These are phyloP conservation scores for Diplodus sargus DNA, from an alignment of 2,797 vertebrate genomes.

Conservation along the genomic window DNA sequence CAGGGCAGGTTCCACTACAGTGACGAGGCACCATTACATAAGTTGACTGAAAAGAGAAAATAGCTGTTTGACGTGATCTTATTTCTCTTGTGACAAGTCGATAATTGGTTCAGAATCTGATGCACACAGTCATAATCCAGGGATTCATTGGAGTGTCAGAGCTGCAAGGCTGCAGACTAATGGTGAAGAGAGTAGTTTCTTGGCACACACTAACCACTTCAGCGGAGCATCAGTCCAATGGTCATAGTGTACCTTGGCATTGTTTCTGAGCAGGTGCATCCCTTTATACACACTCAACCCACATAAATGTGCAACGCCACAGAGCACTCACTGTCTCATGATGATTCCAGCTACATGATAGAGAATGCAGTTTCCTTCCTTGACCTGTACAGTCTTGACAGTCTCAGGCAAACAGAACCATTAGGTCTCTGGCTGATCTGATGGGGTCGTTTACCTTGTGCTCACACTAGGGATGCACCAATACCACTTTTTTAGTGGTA, in stretches of 20 bases:
- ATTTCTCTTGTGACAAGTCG: not conserved
- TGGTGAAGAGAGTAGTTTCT: conserved; percentile 23
- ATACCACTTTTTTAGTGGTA: no score
- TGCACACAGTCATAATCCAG: not conserved
- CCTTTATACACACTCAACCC: not conserved
- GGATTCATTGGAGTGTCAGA: not conserved
- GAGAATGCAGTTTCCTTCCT: not conserved
- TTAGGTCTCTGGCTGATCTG: not conserved
- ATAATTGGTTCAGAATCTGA: conserved; percentile 3
- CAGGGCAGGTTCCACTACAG: not conserved
- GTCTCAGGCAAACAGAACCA: not conserved
- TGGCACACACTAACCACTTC: conserved; percentile 26
- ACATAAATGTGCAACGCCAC: not conserved
- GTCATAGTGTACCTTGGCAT: conserved; percentile 22
- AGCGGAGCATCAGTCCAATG: conserved; percentile 8
- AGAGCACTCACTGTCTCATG: conserved; percentile 17
- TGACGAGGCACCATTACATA: not conserved
- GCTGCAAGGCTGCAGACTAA: not conserved
- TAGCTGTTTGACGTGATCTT: not conserved
- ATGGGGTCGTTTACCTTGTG: not conserved
- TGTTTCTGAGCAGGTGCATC: conserved; percentile 42
- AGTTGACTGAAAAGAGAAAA: not conserved
- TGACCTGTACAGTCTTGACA: conserved; percentile 1
- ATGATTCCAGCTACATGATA: conserved; percentile 15
- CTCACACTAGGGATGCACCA: not conserved